These are phyloP conservation scores for Prosopocoilus inquinatus DNA, from an alignment of 2,888 invertebrate species.

Conservation along the genomic window DNA sequence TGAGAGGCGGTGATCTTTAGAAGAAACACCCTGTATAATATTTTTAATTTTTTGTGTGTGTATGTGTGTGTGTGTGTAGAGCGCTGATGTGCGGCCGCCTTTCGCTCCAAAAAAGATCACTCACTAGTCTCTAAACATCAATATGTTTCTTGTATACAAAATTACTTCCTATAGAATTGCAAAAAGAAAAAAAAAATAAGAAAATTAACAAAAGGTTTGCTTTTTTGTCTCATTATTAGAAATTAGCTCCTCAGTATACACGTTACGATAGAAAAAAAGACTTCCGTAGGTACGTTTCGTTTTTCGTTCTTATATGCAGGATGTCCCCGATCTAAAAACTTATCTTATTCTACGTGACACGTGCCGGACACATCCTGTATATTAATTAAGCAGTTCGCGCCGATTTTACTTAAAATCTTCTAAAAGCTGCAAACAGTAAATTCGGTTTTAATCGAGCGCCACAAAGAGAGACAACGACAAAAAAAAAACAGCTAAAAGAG, in stretches of 20 bases:
- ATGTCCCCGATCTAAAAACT: neutral
- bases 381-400: neutral
- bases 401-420: neutral
- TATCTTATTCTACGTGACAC: neutral
- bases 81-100: neutral
- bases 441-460: neutral
- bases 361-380: neutral
- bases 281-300: neutral
- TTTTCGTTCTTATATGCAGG: neutral
- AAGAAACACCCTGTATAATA: too few species aligned
- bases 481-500: neutral
- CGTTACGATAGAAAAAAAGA: neutral
- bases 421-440: conserved; percentile 2
- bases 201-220: neutral
- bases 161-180: conserved; percentile 7
- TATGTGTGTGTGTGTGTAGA: neutral
- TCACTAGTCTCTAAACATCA: conserved; percentile 9
- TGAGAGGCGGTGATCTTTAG: too few species aligned
- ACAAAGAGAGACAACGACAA: neutral
- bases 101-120: neutral
- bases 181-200: neutral
- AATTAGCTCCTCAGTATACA: neutral
- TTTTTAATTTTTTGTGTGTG: neutral
- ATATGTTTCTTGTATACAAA: conserved; percentile 12
- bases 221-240: neutral